A percentile compares a stretch with the other conserved stretches of the same genome.
These are phyloP conservation scores for Drosophila atroscutellata DNA, from an alignment of 2,888 invertebrate species.

Conservation along the genomic window DNA sequence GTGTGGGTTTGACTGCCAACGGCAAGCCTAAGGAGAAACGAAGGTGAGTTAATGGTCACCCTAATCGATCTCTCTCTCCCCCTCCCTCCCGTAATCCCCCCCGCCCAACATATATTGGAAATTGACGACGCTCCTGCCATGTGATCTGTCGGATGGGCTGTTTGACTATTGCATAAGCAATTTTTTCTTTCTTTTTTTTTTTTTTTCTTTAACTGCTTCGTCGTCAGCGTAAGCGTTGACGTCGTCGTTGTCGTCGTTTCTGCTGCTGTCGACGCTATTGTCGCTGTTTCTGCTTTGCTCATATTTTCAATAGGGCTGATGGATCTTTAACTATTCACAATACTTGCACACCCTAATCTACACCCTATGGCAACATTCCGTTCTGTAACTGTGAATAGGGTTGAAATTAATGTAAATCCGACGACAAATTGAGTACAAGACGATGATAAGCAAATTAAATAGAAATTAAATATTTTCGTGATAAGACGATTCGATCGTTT, in stretches of 20 bases:
- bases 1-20: slow-evolving; percentile 71
- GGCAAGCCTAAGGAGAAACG: slow-evolving; percentile 88
- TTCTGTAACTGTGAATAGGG: background rate
- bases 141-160: slow-evolving; percentile 52
- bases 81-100: background rate
- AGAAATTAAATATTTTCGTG: background rate
- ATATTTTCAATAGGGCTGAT: slow-evolving; percentile 35
- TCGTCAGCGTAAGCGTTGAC: slow-evolving; percentile 24
- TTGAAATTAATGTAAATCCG: background rate
- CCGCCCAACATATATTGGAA: slow-evolving; percentile 2
- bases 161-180: slow-evolving; percentile 66
- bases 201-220: slow-evolving; percentile 47
- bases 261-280: slow-evolving; percentile 26
- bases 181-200: slow-evolving; percentile 57
- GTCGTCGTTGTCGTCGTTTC: slow-evolving; percentile 8
- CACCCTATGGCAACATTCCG: background rate
- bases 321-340: slow-evolving; percentile 1
- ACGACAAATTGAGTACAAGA: background rate
- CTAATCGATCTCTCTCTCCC: background rate
- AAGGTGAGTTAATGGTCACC: slow-evolving; percentile 86
- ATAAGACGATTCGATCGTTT: background rate
- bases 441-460: background rate
- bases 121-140: slow-evolving; percentile 38
- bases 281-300: slow-evolving; percentile 7
- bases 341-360: slow-evolving; percentile 8